These are phyloP conservation scores for Cremastobaeus sp. DNA, from an alignment of 2,888 invertebrate species.

Conservation along the genomic window DNA sequence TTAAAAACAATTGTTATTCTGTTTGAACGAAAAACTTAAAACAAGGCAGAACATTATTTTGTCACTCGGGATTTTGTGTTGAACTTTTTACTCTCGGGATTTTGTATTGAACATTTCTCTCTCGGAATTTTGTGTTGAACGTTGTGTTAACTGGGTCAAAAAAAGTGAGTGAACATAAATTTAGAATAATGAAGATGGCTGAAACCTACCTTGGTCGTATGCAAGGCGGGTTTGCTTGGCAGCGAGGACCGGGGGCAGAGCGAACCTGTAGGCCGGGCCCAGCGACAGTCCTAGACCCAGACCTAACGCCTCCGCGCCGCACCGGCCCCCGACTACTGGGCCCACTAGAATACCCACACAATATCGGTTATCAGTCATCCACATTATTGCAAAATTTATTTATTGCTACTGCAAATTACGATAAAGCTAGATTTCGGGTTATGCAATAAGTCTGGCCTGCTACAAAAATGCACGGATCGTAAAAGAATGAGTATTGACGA, in stretches of 20 bases:
- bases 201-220: constrained; percentile 79
- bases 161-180: too few species aligned
- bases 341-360: constrained; percentile 78
- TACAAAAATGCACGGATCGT: too few species aligned
- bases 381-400: constrained; percentile 58
- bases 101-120: too few species aligned
- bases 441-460: too few species aligned
- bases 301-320: constrained; percentile 79
- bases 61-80: too few species aligned
- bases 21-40: too few species aligned
- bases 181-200: constrained; percentile 73
- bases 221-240: constrained; percentile 79
- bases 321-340: constrained; percentile 79
- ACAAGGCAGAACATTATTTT: too few species aligned
- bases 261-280: constrained; percentile 79
- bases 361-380: constrained; percentile 73
- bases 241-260: constrained; percentile 78
- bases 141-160: too few species aligned
- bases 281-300: constrained; percentile 78
- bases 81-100: too few species aligned
- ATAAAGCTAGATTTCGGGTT: background rate
- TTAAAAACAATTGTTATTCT: too few species aligned
- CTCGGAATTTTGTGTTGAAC: too few species aligned
- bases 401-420: background rate
- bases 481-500: too few species aligned